These are phyloP conservation scores for Nothura maculosa DNA, from an alignment of 2,797 vertebrate species.

Conservation along the genomic window DNA sequence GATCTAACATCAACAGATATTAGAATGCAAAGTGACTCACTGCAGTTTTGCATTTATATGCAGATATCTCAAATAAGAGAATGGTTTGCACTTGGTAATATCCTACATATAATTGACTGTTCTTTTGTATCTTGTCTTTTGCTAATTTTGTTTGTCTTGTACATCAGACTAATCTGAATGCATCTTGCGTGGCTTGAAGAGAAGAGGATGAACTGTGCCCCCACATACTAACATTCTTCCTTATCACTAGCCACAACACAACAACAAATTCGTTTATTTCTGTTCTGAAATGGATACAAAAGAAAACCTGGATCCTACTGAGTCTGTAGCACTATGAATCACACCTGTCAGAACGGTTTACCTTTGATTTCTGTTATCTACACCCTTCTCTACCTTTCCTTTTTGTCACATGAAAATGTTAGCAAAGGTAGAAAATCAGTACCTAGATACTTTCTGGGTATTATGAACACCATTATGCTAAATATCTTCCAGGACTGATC, in stretches of 20 bases:
- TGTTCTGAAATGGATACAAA: neutral
- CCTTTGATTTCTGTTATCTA: slow-evolving; percentile 6
- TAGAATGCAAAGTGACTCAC: neutral
- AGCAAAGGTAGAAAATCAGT: neutral
- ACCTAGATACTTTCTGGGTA: neutral
- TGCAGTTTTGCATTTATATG: slow-evolving; percentile 5
- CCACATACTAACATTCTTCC: neutral
- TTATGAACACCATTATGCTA: neutral
- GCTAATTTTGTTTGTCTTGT: slow-evolving; percentile 35
- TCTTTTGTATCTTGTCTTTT: slow-evolving; percentile 14
- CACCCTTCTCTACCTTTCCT: slow-evolving; percentile 47
- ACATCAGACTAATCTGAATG: slow-evolving; percentile 23
- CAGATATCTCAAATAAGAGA: slow-evolving; percentile 4
- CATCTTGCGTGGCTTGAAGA: slow-evolving; percentile 1
- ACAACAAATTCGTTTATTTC: slow-evolving; percentile 21
- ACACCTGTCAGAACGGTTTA: slow-evolving; percentile 34
- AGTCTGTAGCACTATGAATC: slow-evolving; percentile 55
- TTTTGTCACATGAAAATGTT: slow-evolving; percentile 33
- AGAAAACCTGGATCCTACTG: neutral
- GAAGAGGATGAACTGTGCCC: neutral
- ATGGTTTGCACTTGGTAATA: neutral
- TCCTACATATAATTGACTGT: neutral
- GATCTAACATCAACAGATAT: neutral
- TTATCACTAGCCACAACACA: neutral
- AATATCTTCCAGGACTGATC: neutral